Evolutionary conservation across 2,888 invertebrate species (phyloP), one percentile per base, ranked within the genome.

Genomic region (Rhyacophila evoluta): DNA sequence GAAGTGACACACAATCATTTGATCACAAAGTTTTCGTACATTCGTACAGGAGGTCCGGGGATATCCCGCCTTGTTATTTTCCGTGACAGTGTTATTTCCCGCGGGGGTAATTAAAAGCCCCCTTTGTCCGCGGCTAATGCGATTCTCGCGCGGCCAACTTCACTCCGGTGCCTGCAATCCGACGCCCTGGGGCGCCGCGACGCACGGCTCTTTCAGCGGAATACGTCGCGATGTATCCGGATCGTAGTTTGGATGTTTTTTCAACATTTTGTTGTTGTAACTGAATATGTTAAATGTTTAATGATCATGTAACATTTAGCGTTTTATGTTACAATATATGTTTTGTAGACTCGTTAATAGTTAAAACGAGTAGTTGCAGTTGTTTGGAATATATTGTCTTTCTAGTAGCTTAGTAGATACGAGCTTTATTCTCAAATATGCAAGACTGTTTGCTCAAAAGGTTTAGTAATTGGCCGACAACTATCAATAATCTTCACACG

Each of bases 21-120:
- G 55, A 55, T 55, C 55, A 19, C 55, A 19, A 19, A 55, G 19
- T 55, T 55, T 8, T 19, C 15, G 55, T 19, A 55, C 19, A 19
- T 25, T 19, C 10, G 15, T 19, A 55, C 10, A 19, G 8, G 15
- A 19, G 55, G 55, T 19, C 55, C 15, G 19, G 19, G 55, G 8
- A 6, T 55, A 55, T 19, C 55, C 55, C 55, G 19, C 55, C 55
- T 55, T 55, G 55, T 55, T 55, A 55, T 55, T 55, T 55, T 25
- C 55, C 55, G 55, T 55, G 19, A 77, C 72, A 25, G 72, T 38
- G 36, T 77, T 77, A 77, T 77, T 77, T 77, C 77, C 77, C 77
- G 38, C 25, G 77, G 68, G 77, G 77, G 77, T 77, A 77, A 77
- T 77, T 77, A 77, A 37, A 72, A 77, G 38, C 67, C 55, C 28